These are phyloP conservation scores for Papilio helenus DNA, from an alignment of 1,140 invertebrate genomes.

Conservation along the genomic window DNA sequence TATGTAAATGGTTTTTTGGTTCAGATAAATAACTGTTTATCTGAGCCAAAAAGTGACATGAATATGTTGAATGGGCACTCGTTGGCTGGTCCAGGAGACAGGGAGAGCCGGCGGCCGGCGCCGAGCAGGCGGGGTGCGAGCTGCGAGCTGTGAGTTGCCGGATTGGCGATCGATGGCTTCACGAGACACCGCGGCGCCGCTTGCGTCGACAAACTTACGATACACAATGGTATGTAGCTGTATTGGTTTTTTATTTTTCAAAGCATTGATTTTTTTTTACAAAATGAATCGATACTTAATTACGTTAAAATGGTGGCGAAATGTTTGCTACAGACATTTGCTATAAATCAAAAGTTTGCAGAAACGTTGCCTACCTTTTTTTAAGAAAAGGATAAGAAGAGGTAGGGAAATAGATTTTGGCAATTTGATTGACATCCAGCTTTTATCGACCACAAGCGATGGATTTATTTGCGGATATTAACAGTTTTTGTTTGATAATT, in stretches of 20 bases:
- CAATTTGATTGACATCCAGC: neutral
- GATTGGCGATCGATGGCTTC: conserved; percentile 64
- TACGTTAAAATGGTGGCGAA: too few species aligned
- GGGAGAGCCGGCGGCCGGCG: conserved; percentile 42
- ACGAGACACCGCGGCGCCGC: conserved; percentile 65
- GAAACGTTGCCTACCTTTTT: neutral
- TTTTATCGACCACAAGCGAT: too few species aligned
- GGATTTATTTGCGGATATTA: too few species aligned
- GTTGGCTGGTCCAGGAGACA: conserved; percentile 3
- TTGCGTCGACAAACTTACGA: conserved; percentile 19
- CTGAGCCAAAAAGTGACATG: neutral
- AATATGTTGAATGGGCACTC: conserved; percentile 19
- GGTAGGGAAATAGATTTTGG: neutral
- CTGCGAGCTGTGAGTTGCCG: neutral
- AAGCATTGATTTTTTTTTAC: neutral
- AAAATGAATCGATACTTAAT: too few species aligned
- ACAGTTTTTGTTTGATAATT: too few species aligned
- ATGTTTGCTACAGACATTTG: too few species aligned
- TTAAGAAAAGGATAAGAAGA: neutral
- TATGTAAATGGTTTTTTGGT: neutral
- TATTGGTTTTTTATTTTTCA: neutral
- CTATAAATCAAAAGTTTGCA: too few species aligned
- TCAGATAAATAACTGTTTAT: neutral
- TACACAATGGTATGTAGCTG: conserved; percentile 43
- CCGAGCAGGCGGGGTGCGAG: conserved; percentile 46